phyloP scores from a whole-genome alignment of 2,888 invertebrate species.

The Endotricha flammealis region DNA sequence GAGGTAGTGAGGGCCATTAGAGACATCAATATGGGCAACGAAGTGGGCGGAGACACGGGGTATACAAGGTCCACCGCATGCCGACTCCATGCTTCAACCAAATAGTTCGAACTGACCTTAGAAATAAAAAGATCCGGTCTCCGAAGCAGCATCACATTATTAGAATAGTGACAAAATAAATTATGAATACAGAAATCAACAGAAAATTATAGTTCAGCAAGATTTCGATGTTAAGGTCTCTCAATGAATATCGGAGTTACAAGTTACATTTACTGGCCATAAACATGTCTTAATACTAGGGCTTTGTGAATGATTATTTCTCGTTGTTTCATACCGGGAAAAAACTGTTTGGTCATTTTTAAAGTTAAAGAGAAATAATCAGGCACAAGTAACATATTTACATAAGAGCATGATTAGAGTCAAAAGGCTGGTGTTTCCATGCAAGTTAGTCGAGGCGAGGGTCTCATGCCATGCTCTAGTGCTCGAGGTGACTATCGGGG shows the following conservation, averaged over 20 bases:
- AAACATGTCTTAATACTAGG: conserved; percentile 29
- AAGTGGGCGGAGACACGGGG: conserved; percentile 33
- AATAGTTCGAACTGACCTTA: conserved; percentile 67
- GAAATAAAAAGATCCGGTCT: conserved; percentile 67
- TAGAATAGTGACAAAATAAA: conserved; percentile 61
- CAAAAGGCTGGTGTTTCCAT: conserved; percentile 41
- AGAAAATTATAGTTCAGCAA: conserved; percentile 26
- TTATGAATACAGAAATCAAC: conserved; percentile 27
- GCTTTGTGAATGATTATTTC: conserved; percentile 41
- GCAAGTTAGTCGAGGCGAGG: conserved; percentile 54
- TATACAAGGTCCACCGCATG: conserved; percentile 59
- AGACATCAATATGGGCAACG: conserved; percentile 18
- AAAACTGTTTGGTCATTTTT: conserved; percentile 15
- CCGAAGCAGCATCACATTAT: conserved; percentile 76
- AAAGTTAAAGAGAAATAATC: conserved; percentile 32
- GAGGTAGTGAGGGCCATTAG: conserved; percentile 17
- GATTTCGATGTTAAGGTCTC: conserved; percentile 17
- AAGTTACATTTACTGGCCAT: conserved; percentile 13
- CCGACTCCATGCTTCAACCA: conserved; percentile 66
- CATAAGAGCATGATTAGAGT: conserved; percentile 21
- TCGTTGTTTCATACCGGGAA: conserved; percentile 9
- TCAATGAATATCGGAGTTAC: conserved; percentile 16
- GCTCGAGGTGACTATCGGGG: conserved; percentile 59
- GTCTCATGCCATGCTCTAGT: conserved; percentile 70
- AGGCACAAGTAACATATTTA: conserved; percentile 33